Evolutionary conservation across 2,797 vertebrate genomes (phyloP).

Genomic region (Limnodromus scolopaceus): DNA sequence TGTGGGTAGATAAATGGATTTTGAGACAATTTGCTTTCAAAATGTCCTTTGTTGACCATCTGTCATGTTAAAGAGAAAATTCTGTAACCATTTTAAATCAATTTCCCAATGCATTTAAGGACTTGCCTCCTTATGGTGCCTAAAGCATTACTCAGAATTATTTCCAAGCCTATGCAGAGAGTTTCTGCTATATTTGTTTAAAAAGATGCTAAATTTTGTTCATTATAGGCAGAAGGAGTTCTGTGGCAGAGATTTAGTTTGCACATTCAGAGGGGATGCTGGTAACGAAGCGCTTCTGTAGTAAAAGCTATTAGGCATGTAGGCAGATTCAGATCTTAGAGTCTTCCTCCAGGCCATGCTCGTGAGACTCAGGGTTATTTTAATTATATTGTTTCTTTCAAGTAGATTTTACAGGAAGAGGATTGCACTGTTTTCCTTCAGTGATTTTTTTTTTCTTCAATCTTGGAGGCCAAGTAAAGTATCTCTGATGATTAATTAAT

Average conservation of each 20-base stretch:
- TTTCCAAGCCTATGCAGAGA: neutral
- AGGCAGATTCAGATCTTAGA: neutral
- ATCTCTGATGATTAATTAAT: neutral
- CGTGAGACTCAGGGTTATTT: conserved; percentile 79
- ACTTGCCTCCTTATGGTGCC: neutral
- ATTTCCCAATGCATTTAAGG: neutral
- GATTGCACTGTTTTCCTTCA: neutral
- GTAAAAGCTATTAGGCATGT: neutral
- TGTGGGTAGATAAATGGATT: neutral
- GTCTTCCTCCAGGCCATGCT: conserved; percentile 77
- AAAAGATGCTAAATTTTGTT: neutral
- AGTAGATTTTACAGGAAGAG: conserved; percentile 51
- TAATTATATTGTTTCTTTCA: conserved; percentile 82
- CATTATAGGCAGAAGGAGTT: neutral
- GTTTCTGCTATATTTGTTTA: neutral
- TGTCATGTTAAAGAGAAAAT: neutral
- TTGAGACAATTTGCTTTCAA: neutral
- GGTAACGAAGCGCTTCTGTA: neutral
- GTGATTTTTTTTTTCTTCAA: neutral
- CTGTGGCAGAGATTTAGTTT: neutral
- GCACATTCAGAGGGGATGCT: neutral
- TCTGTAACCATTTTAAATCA: neutral
- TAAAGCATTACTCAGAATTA: neutral
- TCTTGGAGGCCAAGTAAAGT: neutral
- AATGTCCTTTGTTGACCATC: neutral